These are phyloP conservation scores for Microtus pennsylvanicus DNA, from an alignment of 2,113 vertebrate genomes.

Conservation along the genomic window DNA sequence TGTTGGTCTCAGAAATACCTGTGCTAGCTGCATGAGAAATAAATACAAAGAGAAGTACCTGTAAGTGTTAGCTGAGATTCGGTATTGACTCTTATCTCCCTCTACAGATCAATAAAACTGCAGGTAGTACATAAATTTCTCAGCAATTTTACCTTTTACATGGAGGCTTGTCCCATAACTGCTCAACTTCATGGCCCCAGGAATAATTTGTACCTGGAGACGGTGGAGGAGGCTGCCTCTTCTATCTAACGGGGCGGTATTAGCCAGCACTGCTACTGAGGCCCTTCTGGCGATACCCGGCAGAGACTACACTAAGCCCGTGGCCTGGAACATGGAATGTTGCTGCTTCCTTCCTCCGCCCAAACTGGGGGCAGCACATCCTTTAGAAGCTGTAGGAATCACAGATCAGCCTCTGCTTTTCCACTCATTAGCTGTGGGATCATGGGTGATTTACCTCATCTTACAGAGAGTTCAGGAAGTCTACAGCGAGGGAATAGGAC, in stretches of 20 bases:
- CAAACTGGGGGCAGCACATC: background rate
- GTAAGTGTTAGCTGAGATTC: conserved; percentile 74
- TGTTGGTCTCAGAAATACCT: conserved; percentile 66
- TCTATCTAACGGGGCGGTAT: conserved; percentile 58
- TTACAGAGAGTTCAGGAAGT: background rate
- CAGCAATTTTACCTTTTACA: conserved; percentile 81
- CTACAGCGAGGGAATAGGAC: background rate
- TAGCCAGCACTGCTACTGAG: background rate
- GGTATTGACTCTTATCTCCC: conserved; percentile 80
- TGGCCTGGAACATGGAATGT: background rate
- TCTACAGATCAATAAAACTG: conserved; percentile 81
- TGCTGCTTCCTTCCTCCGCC: background rate
- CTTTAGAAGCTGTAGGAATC: background rate
- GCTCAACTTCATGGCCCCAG: conserved; percentile 70
- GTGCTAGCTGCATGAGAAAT: conserved; percentile 69
- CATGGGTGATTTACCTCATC: background rate
- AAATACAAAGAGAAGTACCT: conserved; percentile 76
- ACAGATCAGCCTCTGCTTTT: background rate
- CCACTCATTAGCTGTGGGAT: background rate
- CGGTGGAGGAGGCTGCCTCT: background rate
- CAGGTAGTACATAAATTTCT: conserved; percentile 81
- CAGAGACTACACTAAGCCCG: background rate
- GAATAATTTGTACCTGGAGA: conserved; percentile 74
- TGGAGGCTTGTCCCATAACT: conserved; percentile 71
- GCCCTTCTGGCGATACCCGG: conserved; percentile 26